Evolutionary conservation across 2,797 vertebrate species (phyloP).

Genomic region (Falco columbarius): DNA sequence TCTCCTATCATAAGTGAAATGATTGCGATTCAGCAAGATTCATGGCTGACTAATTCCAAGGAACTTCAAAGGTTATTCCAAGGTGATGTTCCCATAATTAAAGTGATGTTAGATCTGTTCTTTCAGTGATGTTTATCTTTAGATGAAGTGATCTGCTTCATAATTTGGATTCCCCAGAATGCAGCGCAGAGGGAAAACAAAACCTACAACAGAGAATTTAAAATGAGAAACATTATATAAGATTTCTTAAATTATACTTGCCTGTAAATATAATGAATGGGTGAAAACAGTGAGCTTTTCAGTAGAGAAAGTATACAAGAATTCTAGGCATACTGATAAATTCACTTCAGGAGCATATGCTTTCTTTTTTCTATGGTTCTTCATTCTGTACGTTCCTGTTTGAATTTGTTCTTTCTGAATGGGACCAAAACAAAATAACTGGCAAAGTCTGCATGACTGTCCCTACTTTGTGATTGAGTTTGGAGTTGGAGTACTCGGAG

Average conservation of each 20-base stretch:
- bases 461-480: neutral
- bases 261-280: neutral
- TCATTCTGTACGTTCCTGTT: neutral
- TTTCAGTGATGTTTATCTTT: constrained; percentile 78
- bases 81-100: neutral
- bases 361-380: neutral
- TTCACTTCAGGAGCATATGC: neutral
- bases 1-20: neutral
- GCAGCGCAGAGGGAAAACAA: constrained; percentile 85
- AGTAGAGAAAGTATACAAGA: neutral
- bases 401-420: neutral
- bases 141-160: constrained; percentile 68
- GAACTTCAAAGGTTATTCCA: neutral
- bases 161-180: constrained; percentile 84
- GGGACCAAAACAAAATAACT: neutral
- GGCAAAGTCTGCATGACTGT: neutral
- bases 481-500: neutral
- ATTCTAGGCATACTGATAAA: neutral
- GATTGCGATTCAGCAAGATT: neutral
- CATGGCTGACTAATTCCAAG: neutral
- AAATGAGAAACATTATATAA: neutral
- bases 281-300: neutral
- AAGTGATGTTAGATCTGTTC: neutral
- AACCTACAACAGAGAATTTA: constrained; percentile 78
- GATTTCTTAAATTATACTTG: neutral